Conservation (phyloP, 2,888 invertebrate genomes). For the Lycia hirtaria region DNA sequence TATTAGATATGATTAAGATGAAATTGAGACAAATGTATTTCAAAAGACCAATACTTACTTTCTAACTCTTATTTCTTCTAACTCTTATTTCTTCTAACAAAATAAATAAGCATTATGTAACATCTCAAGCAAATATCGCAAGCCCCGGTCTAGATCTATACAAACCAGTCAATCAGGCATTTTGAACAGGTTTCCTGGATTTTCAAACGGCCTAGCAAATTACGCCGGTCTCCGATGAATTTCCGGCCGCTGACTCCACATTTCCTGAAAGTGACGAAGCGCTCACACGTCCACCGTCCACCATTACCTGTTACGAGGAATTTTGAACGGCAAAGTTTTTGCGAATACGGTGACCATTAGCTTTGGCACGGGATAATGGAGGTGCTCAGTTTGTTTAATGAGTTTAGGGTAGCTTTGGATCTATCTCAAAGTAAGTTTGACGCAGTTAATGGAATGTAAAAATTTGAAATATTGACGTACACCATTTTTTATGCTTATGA, state of each 20-base stretch:
- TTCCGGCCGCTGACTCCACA: slow-evolving; percentile 67
- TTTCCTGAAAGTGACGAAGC: slow-evolving; percentile 72
- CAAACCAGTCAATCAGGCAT: slow-evolving; percentile 41
- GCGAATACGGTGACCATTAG: slow-evolving; percentile 15
- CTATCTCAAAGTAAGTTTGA: not conserved
- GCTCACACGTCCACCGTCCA: slow-evolving; percentile 51
- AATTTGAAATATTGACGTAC: too few species aligned
- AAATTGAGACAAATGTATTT: too few species aligned
- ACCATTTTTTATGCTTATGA: too few species aligned
- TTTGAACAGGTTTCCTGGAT: slow-evolving; percentile 64
- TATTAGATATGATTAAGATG: too few species aligned
- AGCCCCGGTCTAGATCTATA: too few species aligned
- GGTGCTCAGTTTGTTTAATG: slow-evolving; percentile 6
- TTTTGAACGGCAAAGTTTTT: slow-evolving; percentile 12
- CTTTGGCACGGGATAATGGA: slow-evolving; percentile 6
- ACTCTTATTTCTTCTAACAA: too few species aligned
- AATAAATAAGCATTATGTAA: too few species aligned
- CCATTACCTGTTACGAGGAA: slow-evolving; percentile 20
- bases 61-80: too few species aligned
- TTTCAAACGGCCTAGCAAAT: slow-evolving; percentile 68
- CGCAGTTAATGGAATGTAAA: not conserved
- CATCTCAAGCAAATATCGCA: too few species aligned
- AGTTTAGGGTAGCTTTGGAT: not conserved
- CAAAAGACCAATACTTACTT: too few species aligned
- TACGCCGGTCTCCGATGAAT: slow-evolving; percentile 68